A percentile compares a stretch with the other conserved stretches of the same genome.
Evolutionary conservation across 2,113 vertebrate genomes (phyloP).

Genomic region (Gobius niger): DNA sequence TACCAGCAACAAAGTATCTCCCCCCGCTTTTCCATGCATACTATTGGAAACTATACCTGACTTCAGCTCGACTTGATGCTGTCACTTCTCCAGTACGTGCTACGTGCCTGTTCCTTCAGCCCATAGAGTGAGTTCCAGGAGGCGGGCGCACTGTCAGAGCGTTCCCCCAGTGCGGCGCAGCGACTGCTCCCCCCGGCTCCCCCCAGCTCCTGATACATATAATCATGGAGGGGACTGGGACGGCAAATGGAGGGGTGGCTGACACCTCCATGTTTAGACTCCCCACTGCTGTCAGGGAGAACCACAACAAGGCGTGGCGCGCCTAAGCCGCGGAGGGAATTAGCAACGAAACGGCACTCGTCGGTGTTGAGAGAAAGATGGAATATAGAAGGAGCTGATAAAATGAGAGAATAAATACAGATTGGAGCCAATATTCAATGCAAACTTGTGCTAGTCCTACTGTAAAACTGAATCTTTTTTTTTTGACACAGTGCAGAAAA

Average conservation of each 20-base stretch:
- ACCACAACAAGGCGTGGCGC: conserved; percentile 48
- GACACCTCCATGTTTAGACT: conserved; percentile 54
- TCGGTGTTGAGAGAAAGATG: background rate
- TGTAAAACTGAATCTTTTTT: no score
- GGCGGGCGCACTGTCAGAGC: conserved; percentile 28
- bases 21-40: no score
- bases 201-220: conserved; percentile 55
- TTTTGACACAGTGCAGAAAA: no score
- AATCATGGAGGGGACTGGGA: conserved; percentile 43
- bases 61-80: no score
- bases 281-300: conserved; percentile 59
- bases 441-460: no score
- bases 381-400: conserved; percentile 2
- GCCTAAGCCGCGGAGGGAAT: conserved; percentile 48
- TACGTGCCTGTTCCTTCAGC: no score
- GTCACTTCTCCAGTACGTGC: no score
- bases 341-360: background rate
- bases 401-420: background rate
- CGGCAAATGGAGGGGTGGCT: conserved; percentile 47
- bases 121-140: no score
- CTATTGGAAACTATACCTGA: no score
- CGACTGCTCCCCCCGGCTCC: conserved; percentile 30
- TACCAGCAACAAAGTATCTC: no score
- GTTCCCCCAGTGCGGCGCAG: conserved; percentile 23
- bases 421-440: no score